Base-by-base conservation (phyloP, 2,888 invertebrate genomes). In the Neoaliturus tenellus region DNA sequence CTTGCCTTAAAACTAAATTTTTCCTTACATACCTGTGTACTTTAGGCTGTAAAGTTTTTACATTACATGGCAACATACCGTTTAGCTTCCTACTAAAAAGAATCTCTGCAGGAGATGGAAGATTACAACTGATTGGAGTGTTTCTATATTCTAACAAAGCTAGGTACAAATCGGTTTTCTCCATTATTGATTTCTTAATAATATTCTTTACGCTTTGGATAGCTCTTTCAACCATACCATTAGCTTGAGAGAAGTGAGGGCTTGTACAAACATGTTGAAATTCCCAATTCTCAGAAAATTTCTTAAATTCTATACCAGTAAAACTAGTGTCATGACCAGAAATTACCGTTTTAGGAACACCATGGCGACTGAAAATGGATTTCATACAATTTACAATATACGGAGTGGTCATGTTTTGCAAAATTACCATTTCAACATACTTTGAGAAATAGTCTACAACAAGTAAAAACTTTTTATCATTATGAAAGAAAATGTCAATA, bases 201-300 rank as follows among this genome's bases (percentile, higher is more conserved):
- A 33, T 33, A 10, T 51, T 51, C 23, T 51, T 51, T 23, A 51
- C 51, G 23, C 39, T 73, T 55, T 83, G 71, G 5, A 82, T 41
- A 31, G 33, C 35, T 1, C 73, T n/a, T 75, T 83, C 83, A 12
- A 78, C 78, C 35, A 78, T 39, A 10, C 78, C 83, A 41, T 83
- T 83, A 10, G 62, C 51, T 31, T 58, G 58, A 5, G 55, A 25
- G 31, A 58, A 78, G 17, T 62, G 17, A 10, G 83, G 83, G 25
- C 83, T 78, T 17, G 62, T 55, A 17, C 31, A 78, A 62, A 25
- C 25, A 51, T 55, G 58, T 0, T 58, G 28, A 58, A 83, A 78
- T 25, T 48, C 35, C 41, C 71, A 83, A 25, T 28, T 33, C 17
- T 62, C 78, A 31, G 12, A 2, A 51, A 83, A 83, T 14, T 20